Base-by-base conservation (phyloP, 2,113 vertebrate species). In the Bufo gargarizans region DNA sequence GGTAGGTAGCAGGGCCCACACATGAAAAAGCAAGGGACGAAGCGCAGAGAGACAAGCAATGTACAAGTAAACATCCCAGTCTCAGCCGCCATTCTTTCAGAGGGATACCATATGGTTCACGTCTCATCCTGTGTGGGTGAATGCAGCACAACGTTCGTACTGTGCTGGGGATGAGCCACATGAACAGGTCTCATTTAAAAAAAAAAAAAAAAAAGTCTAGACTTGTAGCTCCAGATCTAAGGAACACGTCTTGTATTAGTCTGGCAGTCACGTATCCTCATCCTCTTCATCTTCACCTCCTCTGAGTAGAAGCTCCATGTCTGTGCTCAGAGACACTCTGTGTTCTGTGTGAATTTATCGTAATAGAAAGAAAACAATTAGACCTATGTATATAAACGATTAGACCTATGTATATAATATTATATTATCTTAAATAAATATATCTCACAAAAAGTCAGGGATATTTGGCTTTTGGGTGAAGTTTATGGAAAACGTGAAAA, bases 231-330 rank as follows among this genome's bases (percentile, higher is more conserved):
- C 19, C 11, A 49, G 5, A 76, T 49, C 43, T 43, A 72, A 72
- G 67, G 8, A n/a, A 72, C 67, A 55, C 5, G 91, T 16, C 91
- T 63, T 65, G 63, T 85, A 72, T 56, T 10, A 14, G 33, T 4
- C 3, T 84, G 71, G 58, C 8, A 14, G n/a, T 4, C 6, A 16
- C 9, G 50, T 65, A 8, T 63, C 86, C 2, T 92, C 93, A 6
- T 63, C 86, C 3, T 92, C 93, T 0, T 91, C 92, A 0, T 93
- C 91, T n/a, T 91, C 93, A 55, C 90, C 45, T 8, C 84, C 92
- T 89, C 80, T 92, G 22, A 99, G 94, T 8, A 97, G 96, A 74
- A 99, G 91, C 93, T 97, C 96, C 49, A 97, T 93, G 90, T 97
- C 97, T 0, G 94, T 91, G 82, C 82, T 69, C 19, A 77, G 80